phyloP scores from a whole-genome alignment of 2,797 vertebrate genomes.

The Molossus alvarezi region DNA sequence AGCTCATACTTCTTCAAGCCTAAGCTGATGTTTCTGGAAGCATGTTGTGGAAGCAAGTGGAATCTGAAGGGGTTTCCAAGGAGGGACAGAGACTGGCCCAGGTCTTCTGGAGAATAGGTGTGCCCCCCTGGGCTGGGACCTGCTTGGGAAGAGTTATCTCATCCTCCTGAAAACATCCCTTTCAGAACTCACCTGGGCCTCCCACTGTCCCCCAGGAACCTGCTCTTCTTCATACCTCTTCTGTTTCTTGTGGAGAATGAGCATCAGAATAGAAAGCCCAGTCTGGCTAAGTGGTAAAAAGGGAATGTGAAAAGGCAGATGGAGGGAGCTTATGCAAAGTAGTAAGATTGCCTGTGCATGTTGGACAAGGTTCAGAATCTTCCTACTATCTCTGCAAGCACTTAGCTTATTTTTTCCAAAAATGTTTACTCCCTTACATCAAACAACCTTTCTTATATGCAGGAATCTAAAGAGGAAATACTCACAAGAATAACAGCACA shows the following conservation, averaged over 20 bases:
- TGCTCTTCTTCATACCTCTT: neutral
- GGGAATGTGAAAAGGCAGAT: neutral
- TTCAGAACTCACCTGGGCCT: neutral
- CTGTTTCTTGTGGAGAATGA: conserved; percentile 45
- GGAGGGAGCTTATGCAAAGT: neutral
- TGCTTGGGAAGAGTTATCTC: neutral
- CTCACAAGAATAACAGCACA: neutral
- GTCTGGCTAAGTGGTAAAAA: neutral
- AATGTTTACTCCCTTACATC: conserved; percentile 47
- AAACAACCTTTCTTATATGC: conserved; percentile 7
- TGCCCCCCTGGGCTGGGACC: neutral
- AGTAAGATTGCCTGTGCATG: neutral
- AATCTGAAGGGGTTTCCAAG: neutral
- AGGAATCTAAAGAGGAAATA: conserved; percentile 58
- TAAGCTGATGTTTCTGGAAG: neutral
- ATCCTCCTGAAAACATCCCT: neutral
- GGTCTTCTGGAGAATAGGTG: neutral
- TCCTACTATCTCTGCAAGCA: conserved; percentile 20
- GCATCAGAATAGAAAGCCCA: conserved; percentile 29
- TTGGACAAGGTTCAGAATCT: conserved; percentile 28
- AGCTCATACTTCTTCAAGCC: conserved; percentile 8
- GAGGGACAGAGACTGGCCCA: neutral
- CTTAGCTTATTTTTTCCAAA: neutral
- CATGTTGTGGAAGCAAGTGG: neutral
- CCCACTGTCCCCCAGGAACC: neutral